Conservation (phyloP, 92 coral and sea anemone genomes). For the Epizoanthus scotinus region DNA sequence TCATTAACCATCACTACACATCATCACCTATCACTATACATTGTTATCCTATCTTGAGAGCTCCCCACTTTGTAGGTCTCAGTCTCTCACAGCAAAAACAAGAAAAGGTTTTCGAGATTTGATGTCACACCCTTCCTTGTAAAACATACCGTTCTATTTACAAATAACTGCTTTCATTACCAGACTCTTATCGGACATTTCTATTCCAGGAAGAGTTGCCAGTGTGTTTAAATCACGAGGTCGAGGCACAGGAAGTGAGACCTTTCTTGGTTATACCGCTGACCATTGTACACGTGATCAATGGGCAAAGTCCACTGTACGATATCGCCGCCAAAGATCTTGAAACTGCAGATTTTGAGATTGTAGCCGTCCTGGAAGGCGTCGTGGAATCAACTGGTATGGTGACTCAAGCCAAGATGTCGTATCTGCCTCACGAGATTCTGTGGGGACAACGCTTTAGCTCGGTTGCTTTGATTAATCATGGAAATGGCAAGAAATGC, state of each 20-base stretch:
- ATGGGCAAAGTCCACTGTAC: constrained; percentile 91
- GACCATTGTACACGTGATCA: constrained; percentile 82
- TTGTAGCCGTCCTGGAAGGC: constrained; percentile 92
- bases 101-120: too few species aligned
- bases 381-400: constrained; percentile 90
- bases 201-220: constrained; percentile 73
- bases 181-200: constrained; percentile 39
- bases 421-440: constrained; percentile 83
- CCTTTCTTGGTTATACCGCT: constrained; percentile 87
- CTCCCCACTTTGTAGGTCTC: too few species aligned
- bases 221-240: constrained; percentile 59
- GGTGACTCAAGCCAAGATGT: constrained; percentile 94
- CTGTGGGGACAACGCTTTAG: constrained; percentile 84
- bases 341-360: constrained; percentile 64
- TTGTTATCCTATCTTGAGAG: too few species aligned
- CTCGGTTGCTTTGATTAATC: constrained; percentile 40
- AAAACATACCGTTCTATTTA: too few species aligned
- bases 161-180: too few species aligned
- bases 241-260: constrained; percentile 69
- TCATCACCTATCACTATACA: too few species aligned
- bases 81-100: too few species aligned
- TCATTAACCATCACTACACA: too few species aligned
- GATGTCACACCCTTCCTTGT: too few species aligned
- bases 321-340: constrained; percentile 74
- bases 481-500: background rate